Percentiles rank a stretch among this genome's conserved stretches.
These are phyloP conservation scores for Brachymystax lenok DNA, from an alignment of 2,797 vertebrate genomes.

Conservation along the genomic window DNA sequence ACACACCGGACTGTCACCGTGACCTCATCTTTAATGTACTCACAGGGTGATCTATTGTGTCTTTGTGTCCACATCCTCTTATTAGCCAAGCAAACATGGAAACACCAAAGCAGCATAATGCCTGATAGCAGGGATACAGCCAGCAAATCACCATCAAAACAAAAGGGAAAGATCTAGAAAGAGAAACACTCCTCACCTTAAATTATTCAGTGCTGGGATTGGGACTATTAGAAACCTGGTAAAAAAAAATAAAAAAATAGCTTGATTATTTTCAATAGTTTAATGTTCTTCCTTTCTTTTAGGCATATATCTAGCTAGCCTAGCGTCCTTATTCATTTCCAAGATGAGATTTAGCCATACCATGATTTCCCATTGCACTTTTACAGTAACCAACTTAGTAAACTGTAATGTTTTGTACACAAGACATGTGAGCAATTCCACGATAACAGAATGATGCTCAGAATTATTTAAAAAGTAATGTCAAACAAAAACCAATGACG, in stretches of 20 bases:
- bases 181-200: slow-evolving; percentile 53
- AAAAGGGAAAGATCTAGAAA: slow-evolving; percentile 19
- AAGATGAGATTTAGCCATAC: neutral
- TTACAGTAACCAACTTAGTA: neutral
- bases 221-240: slow-evolving; percentile 66
- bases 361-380: neutral
- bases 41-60: slow-evolving; percentile 21
- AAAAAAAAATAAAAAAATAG: neutral
- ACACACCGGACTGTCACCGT: slow-evolving; percentile 38
- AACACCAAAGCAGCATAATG: slow-evolving; percentile 22
- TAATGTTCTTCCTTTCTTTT: neutral
- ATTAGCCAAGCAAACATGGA: slow-evolving; percentile 51
- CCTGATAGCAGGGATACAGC: slow-evolving; percentile 30
- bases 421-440: too few species aligned
- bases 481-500: too few species aligned
- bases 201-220: slow-evolving; percentile 63
- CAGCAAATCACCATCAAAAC: slow-evolving; percentile 50
- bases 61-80: slow-evolving; percentile 15
- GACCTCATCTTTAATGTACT: slow-evolving; percentile 51
- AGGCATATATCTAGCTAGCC: neutral
- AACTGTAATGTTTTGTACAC: neutral
- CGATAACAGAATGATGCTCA: too few species aligned
- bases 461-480: too few species aligned
- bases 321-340: neutral
- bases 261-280: neutral